A percentile compares a stretch with the other conserved stretches of the same genome.
These are phyloP conservation scores for Tetanocera ferruginea DNA, from an alignment of 2,888 invertebrate genomes.

Conservation along the genomic window DNA sequence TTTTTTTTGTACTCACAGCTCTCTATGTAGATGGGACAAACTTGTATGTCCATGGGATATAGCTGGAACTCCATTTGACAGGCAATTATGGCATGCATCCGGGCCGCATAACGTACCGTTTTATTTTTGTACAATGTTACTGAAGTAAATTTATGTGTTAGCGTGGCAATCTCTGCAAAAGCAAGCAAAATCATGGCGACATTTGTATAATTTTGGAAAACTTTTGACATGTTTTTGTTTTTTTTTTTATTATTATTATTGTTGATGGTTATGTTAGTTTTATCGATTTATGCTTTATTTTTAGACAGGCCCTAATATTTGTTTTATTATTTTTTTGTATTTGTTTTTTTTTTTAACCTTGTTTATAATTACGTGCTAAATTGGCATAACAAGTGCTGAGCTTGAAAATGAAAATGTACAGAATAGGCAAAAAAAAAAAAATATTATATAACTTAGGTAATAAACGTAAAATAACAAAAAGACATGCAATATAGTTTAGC, in stretches of 20 bases:
- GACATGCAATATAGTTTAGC: neutral
- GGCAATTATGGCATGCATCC: slow-evolving; percentile 88
- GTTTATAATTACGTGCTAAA: neutral
- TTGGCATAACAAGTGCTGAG: neutral
- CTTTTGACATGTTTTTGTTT: neutral
- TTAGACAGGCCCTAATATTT: neutral
- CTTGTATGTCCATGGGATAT: slow-evolving; percentile 89
- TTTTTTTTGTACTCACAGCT: slow-evolving; percentile 80
- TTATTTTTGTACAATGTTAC: slow-evolving; percentile 85
- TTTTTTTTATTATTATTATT: neutral
- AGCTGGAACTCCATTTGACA: slow-evolving; percentile 90
- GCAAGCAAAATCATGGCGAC: slow-evolving; percentile 25
- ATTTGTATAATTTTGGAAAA: neutral
- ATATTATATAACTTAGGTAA: neutral
- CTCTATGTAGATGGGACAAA: slow-evolving; percentile 86
- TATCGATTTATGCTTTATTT: neutral
- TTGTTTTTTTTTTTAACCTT: neutral
- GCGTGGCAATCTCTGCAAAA: slow-evolving; percentile 81
- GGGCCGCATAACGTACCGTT: slow-evolving; percentile 83
- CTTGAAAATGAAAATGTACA: neutral
- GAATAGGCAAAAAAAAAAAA: neutral
- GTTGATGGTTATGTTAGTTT: neutral
- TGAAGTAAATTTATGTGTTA: slow-evolving; percentile 85
- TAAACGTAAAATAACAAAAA: neutral
- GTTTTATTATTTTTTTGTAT: neutral